Percentiles rank a stretch among this genome's conserved stretches.
Evolutionary conservation across 2,113 vertebrate species (phyloP).

Genomic region (Dipodomys merriami): DNA sequence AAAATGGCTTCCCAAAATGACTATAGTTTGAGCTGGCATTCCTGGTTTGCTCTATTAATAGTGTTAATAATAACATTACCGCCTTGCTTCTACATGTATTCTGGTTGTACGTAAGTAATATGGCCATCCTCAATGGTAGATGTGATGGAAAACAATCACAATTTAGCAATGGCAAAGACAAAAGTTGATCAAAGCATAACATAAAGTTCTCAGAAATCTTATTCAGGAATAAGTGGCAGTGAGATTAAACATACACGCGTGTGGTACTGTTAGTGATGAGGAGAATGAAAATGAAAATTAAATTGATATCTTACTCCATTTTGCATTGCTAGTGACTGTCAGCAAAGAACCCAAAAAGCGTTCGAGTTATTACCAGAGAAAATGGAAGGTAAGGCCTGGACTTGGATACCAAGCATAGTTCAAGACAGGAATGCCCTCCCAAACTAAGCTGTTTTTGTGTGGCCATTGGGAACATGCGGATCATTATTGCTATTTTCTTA

Average conservation of each 20-base stretch:
- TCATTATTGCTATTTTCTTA: constrained; percentile 3
- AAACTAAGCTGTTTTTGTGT: neutral
- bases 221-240: neutral
- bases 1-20: neutral
- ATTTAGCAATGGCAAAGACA: neutral
- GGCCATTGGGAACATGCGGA: neutral
- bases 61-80: neutral
- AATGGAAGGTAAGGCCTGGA: neutral
- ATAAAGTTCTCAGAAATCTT: neutral
- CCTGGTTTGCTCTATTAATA: neutral
- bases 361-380: neutral
- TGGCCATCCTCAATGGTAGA: neutral
- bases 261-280: neutral
- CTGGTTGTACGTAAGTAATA: neutral
- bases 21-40: neutral
- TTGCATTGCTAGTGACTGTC: neutral
- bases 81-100: neutral
- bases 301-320: neutral
- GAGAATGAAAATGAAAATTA: neutral
- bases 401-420: neutral
- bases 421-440: neutral
- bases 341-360: neutral
- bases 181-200: neutral
- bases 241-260: neutral
- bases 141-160: neutral